Percentiles rank a stretch among this genome's conserved stretches.
These are phyloP conservation scores for Metopolophium dirhodum DNA, from an alignment of 1,140 invertebrate genomes.

Conservation along the genomic window DNA sequence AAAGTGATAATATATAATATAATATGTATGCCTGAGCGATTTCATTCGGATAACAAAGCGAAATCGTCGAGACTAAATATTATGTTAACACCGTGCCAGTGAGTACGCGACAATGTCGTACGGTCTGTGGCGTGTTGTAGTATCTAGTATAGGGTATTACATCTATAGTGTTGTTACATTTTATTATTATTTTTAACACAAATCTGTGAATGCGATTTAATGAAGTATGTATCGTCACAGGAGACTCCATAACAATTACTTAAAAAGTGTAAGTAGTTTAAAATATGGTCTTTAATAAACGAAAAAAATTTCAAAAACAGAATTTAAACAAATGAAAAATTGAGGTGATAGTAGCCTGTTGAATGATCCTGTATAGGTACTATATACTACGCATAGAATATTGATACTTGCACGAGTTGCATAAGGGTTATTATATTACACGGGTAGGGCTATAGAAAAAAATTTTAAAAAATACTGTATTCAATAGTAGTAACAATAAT, in stretches of 20 bases:
- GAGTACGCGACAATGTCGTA: not conserved
- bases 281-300: too few species aligned
- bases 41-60: not conserved
- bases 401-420: not conserved
- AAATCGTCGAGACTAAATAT: not conserved
- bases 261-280: not conserved
- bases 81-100: not conserved
- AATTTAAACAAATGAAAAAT: not conserved
- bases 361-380: not conserved
- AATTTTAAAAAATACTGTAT: not conserved
- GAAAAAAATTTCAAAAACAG: too few species aligned
- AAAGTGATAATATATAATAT: not conserved
- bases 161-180: not conserved
- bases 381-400: not conserved
- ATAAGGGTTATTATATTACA: not conserved
- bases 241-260: not conserved
- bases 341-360: not conserved
- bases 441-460: not conserved
- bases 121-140: not conserved
- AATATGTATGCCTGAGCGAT: not conserved
- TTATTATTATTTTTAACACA: not conserved
- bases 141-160: not conserved
- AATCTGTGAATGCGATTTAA: not conserved
- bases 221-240: not conserved
- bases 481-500: not conserved